phyloP scores from a whole-genome alignment of 2,113 vertebrate species.

The Hippolais icterina region DNA sequence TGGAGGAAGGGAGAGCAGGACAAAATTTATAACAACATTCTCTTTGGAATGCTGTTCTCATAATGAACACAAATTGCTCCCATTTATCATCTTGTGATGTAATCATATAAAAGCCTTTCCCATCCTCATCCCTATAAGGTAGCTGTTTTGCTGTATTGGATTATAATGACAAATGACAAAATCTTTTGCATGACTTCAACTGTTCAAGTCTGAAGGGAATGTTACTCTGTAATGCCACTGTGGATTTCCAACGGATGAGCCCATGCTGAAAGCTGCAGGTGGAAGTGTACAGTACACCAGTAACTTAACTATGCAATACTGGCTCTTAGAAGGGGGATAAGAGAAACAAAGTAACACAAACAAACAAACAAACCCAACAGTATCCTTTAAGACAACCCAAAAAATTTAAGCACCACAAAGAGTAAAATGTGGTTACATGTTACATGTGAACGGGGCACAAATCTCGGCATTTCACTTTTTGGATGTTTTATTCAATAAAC shows the following conservation, averaged over 20 bases:
- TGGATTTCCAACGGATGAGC: not conserved
- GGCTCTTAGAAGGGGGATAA: not conserved
- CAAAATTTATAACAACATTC: conserved; percentile 71
- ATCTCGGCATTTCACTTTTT: not conserved
- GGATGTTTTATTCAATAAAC: not conserved
- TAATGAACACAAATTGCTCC: conserved; percentile 76
- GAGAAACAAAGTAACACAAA: not conserved
- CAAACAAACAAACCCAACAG: not conserved
- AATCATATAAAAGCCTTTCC: conserved; percentile 73
- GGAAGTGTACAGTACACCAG: not conserved
- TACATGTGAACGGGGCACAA: not conserved
- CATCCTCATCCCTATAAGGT: conserved; percentile 66
- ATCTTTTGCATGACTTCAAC: conserved; percentile 60
- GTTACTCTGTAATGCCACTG: not conserved
- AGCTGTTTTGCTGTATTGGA: conserved; percentile 65
- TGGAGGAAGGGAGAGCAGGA: conserved; percentile 23
- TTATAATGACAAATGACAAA: conserved; percentile 72
- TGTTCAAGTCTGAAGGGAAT: conserved; percentile 50
- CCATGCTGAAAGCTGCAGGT: not conserved
- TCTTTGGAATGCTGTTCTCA: conserved; percentile 67
- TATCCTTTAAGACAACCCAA: not conserved
- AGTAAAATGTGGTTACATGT: not conserved
- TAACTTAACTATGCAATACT: not conserved
- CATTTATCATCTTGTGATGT: conserved; percentile 74
- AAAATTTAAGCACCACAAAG: not conserved